Evolutionary conservation across 2,113 vertebrate species (phyloP).

Genomic region (Cheilinus undulatus): DNA sequence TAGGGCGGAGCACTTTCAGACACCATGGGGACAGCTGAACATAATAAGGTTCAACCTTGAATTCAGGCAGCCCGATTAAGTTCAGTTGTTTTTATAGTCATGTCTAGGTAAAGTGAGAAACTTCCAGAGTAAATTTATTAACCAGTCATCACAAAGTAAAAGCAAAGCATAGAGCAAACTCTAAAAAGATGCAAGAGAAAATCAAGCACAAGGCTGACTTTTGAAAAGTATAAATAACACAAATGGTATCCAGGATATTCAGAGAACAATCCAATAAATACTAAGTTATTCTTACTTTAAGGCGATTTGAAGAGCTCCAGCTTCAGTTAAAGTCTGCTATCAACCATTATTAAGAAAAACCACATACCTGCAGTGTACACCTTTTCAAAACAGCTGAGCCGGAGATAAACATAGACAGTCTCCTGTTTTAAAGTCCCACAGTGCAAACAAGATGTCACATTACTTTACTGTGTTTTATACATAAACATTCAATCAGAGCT

Average conservation of each 20-base stretch:
- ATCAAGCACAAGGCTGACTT: too few relatives aligned
- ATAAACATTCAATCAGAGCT: background rate
- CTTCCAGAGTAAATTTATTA: background rate
- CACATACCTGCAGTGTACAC: background rate
- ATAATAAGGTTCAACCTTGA: conserved; percentile 3
- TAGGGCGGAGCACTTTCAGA: background rate
- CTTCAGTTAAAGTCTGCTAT: background rate
- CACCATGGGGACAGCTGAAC: background rate
- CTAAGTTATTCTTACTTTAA: background rate
- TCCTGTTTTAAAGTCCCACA: conserved; percentile 26
- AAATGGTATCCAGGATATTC: too few relatives aligned
- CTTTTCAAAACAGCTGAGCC: conserved; percentile 45
- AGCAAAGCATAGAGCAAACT: too few relatives aligned
- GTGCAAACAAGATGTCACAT: conserved; percentile 26
- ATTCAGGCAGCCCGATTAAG: background rate
- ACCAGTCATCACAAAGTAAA: background rate
- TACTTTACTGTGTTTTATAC: background rate
- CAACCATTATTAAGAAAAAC: background rate
- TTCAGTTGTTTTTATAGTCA: background rate
- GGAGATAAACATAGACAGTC: background rate
- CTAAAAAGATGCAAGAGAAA: too few relatives aligned
- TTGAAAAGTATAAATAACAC: too few relatives aligned
- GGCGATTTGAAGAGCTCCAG: background rate
- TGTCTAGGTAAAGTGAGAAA: background rate
- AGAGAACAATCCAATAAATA: background rate